Percentiles rank a stretch among this genome's conserved stretches.
phyloP scores from a whole-genome alignment of 2,797 vertebrate genomes.

The Rhodeus uyekii region DNA sequence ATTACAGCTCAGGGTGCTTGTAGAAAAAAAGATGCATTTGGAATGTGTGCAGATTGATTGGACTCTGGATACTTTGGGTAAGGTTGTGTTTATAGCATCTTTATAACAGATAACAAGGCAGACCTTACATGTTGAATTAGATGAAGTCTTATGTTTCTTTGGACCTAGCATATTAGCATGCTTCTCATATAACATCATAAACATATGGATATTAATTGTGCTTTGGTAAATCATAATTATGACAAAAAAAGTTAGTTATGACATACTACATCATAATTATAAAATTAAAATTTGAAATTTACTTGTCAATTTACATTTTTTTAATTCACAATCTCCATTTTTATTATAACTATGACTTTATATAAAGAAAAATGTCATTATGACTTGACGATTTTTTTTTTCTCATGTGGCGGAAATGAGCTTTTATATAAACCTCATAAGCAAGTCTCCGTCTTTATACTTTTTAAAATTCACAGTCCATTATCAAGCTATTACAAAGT shows the following conservation, averaged over 20 bases:
- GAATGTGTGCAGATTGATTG: not conserved
- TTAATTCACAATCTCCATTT: not conserved
- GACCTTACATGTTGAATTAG: not conserved
- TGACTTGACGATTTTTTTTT: not conserved
- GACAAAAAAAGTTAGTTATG: not conserved
- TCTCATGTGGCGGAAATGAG: not conserved
- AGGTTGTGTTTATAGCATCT: not conserved
- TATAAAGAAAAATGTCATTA: not conserved
- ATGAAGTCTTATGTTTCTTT: not conserved
- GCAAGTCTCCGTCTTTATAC: not conserved
- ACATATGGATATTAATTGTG: not conserved
- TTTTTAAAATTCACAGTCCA: conserved; percentile 11
- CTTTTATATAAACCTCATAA: not conserved
- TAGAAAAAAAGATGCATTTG: not conserved
- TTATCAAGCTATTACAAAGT: conserved; percentile 68
- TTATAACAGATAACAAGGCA: not conserved
- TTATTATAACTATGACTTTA: not conserved
- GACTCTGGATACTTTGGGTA: not conserved
- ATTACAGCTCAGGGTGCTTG: conserved; percentile 50
- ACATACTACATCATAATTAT: not conserved
- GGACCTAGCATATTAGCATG: not conserved
- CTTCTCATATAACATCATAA: not conserved
- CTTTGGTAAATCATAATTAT: not conserved
- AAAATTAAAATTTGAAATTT: not conserved
- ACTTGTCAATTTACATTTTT: not conserved